phyloP scores from a whole-genome alignment of 2,797 vertebrate species.

The Parauchenoglanis punctatus region DNA sequence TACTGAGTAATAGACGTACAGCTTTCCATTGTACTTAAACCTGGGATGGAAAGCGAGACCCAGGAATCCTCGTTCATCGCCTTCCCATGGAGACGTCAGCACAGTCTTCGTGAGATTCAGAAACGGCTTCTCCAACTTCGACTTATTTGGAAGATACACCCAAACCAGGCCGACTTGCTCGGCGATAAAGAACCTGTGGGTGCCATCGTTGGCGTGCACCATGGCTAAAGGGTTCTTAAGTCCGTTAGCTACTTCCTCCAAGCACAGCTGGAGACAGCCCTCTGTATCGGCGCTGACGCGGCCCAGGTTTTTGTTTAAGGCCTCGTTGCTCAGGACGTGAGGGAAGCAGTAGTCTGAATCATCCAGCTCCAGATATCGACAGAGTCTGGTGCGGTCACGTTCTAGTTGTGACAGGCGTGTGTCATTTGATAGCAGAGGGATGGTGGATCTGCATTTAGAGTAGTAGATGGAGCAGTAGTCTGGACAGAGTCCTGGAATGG shows the following conservation, averaged over 20 bases:
- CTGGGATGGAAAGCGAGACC: constrained; percentile 88
- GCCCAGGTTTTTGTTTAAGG: constrained; percentile 84
- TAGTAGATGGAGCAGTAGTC: constrained; percentile 86
- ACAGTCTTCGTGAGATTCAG: constrained; percentile 87
- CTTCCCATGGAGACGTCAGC: constrained; percentile 94
- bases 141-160: constrained; percentile 85
- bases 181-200: constrained; percentile 90
- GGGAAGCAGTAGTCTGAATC: constrained; percentile 94
- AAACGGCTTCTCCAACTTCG: constrained; percentile 85
- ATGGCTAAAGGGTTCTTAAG: constrained; percentile 90
- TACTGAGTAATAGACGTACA: constrained; percentile 94
- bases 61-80: constrained; percentile 93
- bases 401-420: constrained; percentile 70
- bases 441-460: constrained; percentile 79
- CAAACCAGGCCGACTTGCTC: constrained; percentile 95
- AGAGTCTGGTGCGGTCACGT: constrained; percentile 75
- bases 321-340: constrained; percentile 77
- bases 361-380: constrained; percentile 80
- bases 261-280: constrained; percentile 92
- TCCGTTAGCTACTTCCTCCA: constrained; percentile 87
- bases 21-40: constrained; percentile 85
- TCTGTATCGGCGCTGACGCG: constrained; percentile 75
- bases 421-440: constrained; percentile 78
- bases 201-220: constrained; percentile 90
- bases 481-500: constrained; percentile 88